Evolutionary conservation across 2,113 vertebrate species (phyloP), one percentile per base, ranked within the genome.

Genomic region (Echinops telfairi): DNA sequence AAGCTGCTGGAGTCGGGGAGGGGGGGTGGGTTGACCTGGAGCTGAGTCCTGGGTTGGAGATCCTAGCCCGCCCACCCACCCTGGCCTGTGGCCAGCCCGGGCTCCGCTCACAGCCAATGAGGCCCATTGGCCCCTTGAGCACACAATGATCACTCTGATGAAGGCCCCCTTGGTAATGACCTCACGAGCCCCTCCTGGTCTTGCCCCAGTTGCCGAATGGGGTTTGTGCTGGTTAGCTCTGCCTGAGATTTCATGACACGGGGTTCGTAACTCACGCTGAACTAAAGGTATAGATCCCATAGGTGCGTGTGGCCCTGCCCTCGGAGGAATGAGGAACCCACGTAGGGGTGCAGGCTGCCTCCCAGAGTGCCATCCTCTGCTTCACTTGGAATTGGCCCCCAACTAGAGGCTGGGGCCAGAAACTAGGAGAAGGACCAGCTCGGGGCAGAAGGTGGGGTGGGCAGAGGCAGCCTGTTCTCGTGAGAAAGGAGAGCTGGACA

Each of bases 231-330:
- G 78, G 85, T 70, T 77, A 40, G 58, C 7, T 73, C 83, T 86
- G n/a, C 86, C 85, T 90, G 76, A 95, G 82, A 88, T 93, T 95
- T 58, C 80, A 68, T 73, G 81, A 81, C 79, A 29, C 68, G 90
- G 83, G 22, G 66, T 90, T 94, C 88, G 85, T 94, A 92, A 93
- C 93, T 85, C 75, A 82, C 81, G 95, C 91, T 83, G 75, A 91
- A 85, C 33, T 89, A 80, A 86, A 94, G 91, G 58, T 78, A 83
- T 36, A 23, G 88, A 80, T 83, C 23, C 27, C 47, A 6, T 31
- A 40, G 83, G 43, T 25, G 58, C 64, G 38, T 43, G 68, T 70
- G 85, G n/a, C 22, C 66, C 58, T 2, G 1, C 40, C 60, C 31
- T 38, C 62, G 57, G 71, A 86, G 60, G n/a, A 64, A 27, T 90